A percentile compares a stretch with the other conserved stretches of the same genome.
phyloP scores from a whole-genome alignment of 1,140 invertebrate genomes.

The Anthonomus grandis region DNA sequence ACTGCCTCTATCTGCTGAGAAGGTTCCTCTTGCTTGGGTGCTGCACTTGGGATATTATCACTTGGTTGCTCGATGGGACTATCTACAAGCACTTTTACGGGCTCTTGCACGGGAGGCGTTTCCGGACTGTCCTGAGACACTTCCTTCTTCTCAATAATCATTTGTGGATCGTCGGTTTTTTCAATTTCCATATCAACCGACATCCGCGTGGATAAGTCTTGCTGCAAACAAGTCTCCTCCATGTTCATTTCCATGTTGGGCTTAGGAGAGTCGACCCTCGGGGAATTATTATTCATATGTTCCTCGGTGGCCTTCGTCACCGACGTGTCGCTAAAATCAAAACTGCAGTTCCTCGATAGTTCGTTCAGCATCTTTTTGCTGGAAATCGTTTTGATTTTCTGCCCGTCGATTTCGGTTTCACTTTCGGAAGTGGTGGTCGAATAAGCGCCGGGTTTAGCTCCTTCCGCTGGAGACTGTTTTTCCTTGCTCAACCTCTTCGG shows the following conservation, averaged over 20 bases:
- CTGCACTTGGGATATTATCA: background rate
- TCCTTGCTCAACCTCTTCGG: slow-evolving; percentile 40
- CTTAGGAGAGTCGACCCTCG: slow-evolving; percentile 19
- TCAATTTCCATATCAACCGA: slow-evolving; percentile 41
- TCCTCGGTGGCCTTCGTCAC: slow-evolving; percentile 48
- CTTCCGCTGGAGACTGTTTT: slow-evolving; percentile 45
- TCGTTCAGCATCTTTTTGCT: slow-evolving; percentile 44
- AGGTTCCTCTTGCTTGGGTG: background rate
- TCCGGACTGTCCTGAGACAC: background rate
- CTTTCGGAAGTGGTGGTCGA: slow-evolving; percentile 45
- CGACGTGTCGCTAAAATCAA: slow-evolving; percentile 36
- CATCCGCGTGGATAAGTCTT: slow-evolving; percentile 30
- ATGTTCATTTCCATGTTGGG: slow-evolving; percentile 1
- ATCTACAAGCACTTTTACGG: slow-evolving; percentile 2
- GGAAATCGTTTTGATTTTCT: slow-evolving; percentile 47
- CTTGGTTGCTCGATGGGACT: too few relatives aligned
- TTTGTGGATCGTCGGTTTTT: slow-evolving; percentile 27
- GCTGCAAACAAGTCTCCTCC: slow-evolving; percentile 24
- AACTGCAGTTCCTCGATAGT: slow-evolving; percentile 25
- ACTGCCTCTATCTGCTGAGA: background rate
- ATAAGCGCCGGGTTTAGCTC: slow-evolving; percentile 24
- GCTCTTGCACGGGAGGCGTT: background rate
- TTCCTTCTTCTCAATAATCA: slow-evolving; percentile 15
- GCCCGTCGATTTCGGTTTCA: slow-evolving; percentile 48
- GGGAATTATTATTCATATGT: slow-evolving; percentile 50